Conservation (phyloP, 1,140 invertebrate species). For the Pteromalus puparum region DNA sequence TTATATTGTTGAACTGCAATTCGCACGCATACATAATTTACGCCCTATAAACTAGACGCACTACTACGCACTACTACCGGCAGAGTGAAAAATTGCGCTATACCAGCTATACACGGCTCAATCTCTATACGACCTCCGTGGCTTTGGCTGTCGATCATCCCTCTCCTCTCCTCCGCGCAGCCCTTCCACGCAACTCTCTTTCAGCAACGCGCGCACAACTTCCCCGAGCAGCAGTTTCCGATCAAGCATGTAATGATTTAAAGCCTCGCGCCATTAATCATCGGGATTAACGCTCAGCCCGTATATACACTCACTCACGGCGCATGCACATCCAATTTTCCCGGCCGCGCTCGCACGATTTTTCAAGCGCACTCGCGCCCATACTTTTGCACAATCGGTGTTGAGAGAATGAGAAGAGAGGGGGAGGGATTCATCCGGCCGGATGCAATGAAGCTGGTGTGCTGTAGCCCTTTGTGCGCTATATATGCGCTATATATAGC, state of each 20-base stretch:
- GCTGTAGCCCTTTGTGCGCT: not conserved
- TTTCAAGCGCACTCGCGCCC: not conserved
- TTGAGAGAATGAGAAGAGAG: not conserved
- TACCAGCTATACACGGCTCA: not conserved
- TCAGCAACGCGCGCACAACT: not conserved
- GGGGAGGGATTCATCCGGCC: not conserved
- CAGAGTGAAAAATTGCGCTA: not conserved
- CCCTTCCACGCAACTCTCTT: not conserved
- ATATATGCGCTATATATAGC: no score
- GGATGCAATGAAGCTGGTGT: not conserved
- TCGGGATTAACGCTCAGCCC: conserved; percentile 36
- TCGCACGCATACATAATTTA: no score
- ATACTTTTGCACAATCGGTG: not conserved
- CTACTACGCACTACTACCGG: no score
- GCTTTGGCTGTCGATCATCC: conserved; percentile 3
- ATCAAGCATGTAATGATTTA: conserved; percentile 43
- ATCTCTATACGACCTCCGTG: not conserved
- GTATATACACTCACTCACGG: not conserved
- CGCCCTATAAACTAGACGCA: not conserved
- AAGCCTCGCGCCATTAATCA: conserved; percentile 37
- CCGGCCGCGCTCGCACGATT: not conserved
- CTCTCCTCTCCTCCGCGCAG: not conserved
- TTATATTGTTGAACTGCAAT: no score
- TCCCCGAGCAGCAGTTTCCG: not conserved
- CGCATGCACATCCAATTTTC: not conserved